phyloP scores from a whole-genome alignment of 2,888 invertebrate genomes.

The Formica aserva region DNA sequence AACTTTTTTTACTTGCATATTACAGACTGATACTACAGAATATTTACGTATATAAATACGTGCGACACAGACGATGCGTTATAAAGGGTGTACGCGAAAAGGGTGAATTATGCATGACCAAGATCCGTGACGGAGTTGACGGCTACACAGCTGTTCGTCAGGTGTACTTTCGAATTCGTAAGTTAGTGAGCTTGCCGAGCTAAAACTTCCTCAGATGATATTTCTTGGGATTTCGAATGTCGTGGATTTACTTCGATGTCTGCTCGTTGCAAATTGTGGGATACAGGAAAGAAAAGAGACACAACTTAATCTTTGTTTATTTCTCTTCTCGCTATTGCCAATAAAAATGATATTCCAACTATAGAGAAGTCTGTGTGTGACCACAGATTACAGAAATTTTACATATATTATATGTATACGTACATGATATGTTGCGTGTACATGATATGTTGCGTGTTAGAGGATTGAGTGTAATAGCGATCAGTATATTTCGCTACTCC shows the following conservation, averaged over 20 bases:
- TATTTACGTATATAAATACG: conserved; percentile 44
- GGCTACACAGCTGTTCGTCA: conserved; percentile 78
- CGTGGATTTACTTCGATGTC: conserved; percentile 21
- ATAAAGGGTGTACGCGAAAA: conserved; percentile 34
- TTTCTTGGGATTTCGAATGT: conserved; percentile 35
- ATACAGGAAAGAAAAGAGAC: background rate
- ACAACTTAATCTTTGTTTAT: background rate
- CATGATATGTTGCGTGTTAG: background rate
- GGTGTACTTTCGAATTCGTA: conserved; percentile 62
- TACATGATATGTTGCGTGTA: background rate
- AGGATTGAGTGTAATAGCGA: background rate
- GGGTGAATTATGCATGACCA: conserved; percentile 59
- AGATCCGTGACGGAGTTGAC: conserved; percentile 69
- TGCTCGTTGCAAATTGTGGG: background rate
- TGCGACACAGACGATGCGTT: conserved; percentile 4
- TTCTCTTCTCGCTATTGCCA: too few species aligned
- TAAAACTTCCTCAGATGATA: conserved; percentile 29
- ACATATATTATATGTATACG: background rate
- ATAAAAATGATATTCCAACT: background rate
- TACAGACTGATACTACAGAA: conserved; percentile 7
- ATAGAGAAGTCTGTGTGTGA: background rate
- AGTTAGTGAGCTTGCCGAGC: conserved; percentile 27
- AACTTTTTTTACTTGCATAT: background rate
- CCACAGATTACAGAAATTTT: background rate
- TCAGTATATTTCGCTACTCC: background rate